Base-by-base conservation (phyloP, 2,797 vertebrate species). In the Coregonus sp. region DNA sequence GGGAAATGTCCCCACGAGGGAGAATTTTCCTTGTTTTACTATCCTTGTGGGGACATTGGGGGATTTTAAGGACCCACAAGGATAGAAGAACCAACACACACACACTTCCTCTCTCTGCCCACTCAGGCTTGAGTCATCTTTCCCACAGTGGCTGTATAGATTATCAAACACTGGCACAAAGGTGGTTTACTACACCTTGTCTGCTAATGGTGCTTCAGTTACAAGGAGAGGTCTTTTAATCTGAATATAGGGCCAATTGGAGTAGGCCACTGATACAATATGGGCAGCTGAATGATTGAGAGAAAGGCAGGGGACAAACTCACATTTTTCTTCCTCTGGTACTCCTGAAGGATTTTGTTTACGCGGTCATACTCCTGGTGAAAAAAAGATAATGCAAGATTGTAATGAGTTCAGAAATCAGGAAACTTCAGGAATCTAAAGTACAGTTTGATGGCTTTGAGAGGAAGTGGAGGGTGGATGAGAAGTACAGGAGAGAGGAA, bases 251-350 rank as follows among this genome's bases (percentile, higher is more conserved):
- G 56, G 18, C 2, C 6, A 20, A 61, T 20, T 61, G n/a, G 18
- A 61, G n/a, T 25, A 12, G 20, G 15, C 7, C 20, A 29, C 51
- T 18, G 50, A 9, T 5, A 70, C 47, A n/a, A 20, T 12, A 15
- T 63, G 9, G 6, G 18, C n/a, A 61, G 20, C 25, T 63, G 7
- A 7, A 50, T 33, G 70, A 11, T 50, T 25, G 47, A 15, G 40
- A 29, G 33, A 71, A 20, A 54, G 25, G 4, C 11, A 54, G 0
- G 12, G 2, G 66, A n/a, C 6, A 20, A 47, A 94, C 97, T 97
- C 86, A 99, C 98, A 0, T 96, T 96, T 92, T 96, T 98, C 88
- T 99, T 99, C 90, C 90, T 97, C 91, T 94, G 95, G 88, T 97
- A 98, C 0, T 98, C 96, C 89, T 98, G 96, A 66, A 97, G 91